Evolutionary conservation across 2,888 invertebrate genomes (phyloP).

Genomic region (Rhingia rostrata): DNA sequence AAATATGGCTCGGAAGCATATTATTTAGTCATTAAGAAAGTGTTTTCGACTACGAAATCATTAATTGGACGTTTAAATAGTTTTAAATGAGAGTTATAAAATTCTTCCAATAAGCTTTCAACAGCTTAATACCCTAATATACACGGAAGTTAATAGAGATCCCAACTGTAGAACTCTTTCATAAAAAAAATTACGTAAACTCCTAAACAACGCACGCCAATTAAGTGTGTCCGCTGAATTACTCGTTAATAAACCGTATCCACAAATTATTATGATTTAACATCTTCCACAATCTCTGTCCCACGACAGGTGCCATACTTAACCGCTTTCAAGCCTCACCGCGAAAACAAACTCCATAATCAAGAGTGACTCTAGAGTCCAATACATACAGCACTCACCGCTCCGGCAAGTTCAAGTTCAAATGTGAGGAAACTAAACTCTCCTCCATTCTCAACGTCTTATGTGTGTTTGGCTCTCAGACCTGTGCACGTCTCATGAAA

Average conservation of each 20-base stretch:
- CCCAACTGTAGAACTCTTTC: conserved; percentile 1
- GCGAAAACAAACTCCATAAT: conserved; percentile 4
- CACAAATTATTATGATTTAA: conserved; percentile 50
- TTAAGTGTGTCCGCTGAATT: conserved; percentile 24
- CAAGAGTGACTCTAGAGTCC: conserved; percentile 16
- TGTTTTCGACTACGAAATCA: too few relatives aligned
- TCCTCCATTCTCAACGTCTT: background rate
- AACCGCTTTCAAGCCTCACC: background rate
- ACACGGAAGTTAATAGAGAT: background rate
- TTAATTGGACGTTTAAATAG: too few relatives aligned
- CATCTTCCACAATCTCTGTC: conserved; percentile 19
- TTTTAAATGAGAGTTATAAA: too few relatives aligned
- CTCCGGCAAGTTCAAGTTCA: conserved; percentile 76
- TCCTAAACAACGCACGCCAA: conserved; percentile 2
- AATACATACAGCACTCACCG: conserved; percentile 39
- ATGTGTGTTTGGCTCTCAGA: background rate
- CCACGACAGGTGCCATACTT: background rate
- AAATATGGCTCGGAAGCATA: too few relatives aligned
- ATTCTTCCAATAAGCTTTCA: background rate
- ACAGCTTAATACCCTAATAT: conserved; percentile 5
- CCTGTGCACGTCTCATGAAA: conserved; percentile 57
- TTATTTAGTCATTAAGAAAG: too few relatives aligned
- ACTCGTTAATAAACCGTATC: conserved; percentile 50
- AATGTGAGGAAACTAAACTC: conserved; percentile 75
- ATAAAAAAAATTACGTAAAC: conserved; percentile 5